A percentile compares a stretch with the other conserved stretches of the same genome.
Conservation (phyloP, 2,113 vertebrate species). For the Sturnus vulgaris region DNA sequence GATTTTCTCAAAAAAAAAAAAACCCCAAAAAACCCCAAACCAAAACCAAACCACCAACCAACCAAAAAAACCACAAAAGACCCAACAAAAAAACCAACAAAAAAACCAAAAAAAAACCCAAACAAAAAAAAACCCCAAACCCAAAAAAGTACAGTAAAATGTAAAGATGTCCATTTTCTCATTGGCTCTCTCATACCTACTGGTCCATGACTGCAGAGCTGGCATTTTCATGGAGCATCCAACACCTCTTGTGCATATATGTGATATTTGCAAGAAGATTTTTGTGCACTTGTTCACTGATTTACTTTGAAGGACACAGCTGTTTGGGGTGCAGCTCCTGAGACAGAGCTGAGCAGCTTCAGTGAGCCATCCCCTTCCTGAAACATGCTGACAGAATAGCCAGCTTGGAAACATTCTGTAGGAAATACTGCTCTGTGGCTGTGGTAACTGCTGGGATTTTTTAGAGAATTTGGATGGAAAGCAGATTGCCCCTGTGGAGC, state of each 20-base stretch:
- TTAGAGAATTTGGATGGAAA: constrained; percentile 23
- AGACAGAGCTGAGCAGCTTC: not conserved
- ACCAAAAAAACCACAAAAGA: no score
- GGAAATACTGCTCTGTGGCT: not conserved
- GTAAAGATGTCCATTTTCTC: not conserved
- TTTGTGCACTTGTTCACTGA: not conserved
- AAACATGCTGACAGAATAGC: fast-evolving
- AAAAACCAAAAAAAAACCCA: no score
- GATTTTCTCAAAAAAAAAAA: not conserved
- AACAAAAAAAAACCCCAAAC: not conserved
- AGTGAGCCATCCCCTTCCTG: not conserved
- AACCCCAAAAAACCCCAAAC: no score
- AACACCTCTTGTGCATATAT: not conserved
- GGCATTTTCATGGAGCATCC: not conserved
- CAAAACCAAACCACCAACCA: no score
- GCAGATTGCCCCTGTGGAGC: constrained; percentile 26
- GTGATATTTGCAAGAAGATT: not conserved
- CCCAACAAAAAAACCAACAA: not conserved
- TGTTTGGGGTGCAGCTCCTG: not conserved
- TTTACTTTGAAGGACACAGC: not conserved
- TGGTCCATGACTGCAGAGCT: not conserved
- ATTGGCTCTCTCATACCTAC: not conserved
- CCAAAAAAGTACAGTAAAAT: not conserved
- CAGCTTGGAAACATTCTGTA: not conserved
- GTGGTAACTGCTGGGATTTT: not conserved